A percentile compares a stretch with the other conserved stretches of the same genome.
Conservation (phyloP, 2,888 invertebrate species). For the Syrphus vitripennis region DNA sequence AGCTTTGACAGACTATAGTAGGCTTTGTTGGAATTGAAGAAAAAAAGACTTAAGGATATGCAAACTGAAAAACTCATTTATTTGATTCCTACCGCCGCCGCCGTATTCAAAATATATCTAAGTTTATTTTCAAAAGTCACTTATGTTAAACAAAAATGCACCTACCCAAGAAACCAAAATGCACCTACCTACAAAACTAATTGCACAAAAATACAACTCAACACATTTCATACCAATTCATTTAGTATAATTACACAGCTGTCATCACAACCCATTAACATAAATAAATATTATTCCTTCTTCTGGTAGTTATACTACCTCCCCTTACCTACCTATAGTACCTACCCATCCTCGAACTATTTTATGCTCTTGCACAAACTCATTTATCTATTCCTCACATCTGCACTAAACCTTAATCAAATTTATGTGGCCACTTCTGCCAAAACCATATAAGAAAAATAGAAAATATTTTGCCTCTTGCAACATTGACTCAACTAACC, state of each 20-base stretch:
- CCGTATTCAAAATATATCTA: not conserved
- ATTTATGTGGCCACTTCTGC: slow-evolving; percentile 49
- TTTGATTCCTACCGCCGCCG: no score
- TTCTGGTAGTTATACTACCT: not conserved
- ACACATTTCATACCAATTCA: not conserved
- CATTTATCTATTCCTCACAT: slow-evolving; percentile 50
- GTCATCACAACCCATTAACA: slow-evolving; percentile 6
- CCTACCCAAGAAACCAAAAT: not conserved
- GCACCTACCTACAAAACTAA: not conserved
- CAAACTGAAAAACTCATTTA: no score
- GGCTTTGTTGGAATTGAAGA: no score
- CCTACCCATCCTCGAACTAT: not conserved
- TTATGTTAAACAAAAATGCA: not conserved
- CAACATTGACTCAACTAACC: not conserved
- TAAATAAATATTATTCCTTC: not conserved
- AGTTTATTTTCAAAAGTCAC: not conserved
- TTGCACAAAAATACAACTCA: not conserved
- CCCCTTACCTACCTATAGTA: no score
- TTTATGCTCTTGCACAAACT: slow-evolving; percentile 4
- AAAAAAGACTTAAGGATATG: no score
- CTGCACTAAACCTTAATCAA: slow-evolving; percentile 56
- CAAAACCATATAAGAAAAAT: slow-evolving; percentile 43
- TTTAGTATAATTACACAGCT: slow-evolving; percentile 37
- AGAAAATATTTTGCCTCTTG: slow-evolving; percentile 33
- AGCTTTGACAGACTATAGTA: no score